Evolutionary conservation across 2,888 invertebrate species (phyloP).

Genomic region (Ophion slaviceki): DNA sequence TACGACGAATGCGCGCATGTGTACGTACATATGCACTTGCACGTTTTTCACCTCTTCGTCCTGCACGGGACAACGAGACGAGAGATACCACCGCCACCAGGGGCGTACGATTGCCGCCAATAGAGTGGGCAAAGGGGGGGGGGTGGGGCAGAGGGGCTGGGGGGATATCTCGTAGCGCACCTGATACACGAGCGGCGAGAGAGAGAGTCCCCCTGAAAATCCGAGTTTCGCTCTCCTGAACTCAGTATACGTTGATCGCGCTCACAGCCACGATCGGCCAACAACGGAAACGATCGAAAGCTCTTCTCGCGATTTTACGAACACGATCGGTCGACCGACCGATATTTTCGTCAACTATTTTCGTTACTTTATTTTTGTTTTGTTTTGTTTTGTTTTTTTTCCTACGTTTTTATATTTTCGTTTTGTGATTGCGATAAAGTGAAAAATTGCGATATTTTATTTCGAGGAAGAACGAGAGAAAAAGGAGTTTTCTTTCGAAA

Average conservation of each 20-base stretch:
- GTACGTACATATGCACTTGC: conserved; percentile 28
- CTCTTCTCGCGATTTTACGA: conserved; percentile 20
- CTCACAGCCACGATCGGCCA: conserved; percentile 64
- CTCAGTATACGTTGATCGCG: conserved; percentile 71
- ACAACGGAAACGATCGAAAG: conserved; percentile 50
- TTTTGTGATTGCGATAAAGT: conserved; percentile 31
- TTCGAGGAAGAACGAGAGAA: background rate
- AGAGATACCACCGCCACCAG: conserved; percentile 40
- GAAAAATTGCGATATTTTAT: conserved; percentile 15
- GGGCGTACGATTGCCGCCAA: conserved; percentile 52
- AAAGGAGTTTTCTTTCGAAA: background rate
- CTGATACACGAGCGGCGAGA: conserved; percentile 67
- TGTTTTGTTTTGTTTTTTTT: background rate
- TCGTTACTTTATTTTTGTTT: conserved; percentile 6
- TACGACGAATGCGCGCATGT: background rate
- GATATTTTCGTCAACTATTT: background rate
- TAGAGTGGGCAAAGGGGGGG: conserved; percentile 8
- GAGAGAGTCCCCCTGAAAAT: conserved; percentile 72
- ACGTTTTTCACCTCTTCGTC: conserved; percentile 35
- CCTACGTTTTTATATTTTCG: background rate
- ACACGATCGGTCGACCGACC: conserved; percentile 22
- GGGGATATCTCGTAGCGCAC: conserved; percentile 67
- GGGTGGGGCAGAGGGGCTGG: background rate
- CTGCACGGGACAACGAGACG: conserved; percentile 13
- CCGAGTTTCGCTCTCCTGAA: conserved; percentile 72